These are phyloP conservation scores for Diadromus collaris DNA, from an alignment of 2,888 invertebrate species.

Conservation along the genomic window DNA sequence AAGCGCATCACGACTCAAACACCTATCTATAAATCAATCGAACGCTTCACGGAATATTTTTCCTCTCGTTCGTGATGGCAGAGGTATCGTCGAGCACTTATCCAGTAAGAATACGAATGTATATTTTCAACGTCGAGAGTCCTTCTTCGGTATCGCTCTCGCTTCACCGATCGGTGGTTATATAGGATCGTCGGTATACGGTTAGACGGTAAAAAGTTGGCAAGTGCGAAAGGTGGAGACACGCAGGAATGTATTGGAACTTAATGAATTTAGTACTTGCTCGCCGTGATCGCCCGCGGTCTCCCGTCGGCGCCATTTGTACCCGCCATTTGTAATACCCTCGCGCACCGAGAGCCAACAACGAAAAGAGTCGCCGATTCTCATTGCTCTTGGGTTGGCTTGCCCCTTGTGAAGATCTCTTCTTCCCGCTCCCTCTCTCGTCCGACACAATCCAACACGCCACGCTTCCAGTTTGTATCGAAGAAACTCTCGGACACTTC, in stretches of 20 bases:
- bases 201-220: constrained; percentile 53
- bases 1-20: constrained; percentile 19
- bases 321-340: constrained; percentile 58
- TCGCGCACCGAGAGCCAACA: constrained; percentile 12
- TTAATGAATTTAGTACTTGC: constrained; percentile 67
- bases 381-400: constrained; percentile 43
- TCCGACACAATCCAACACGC: constrained; percentile 13
- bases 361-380: constrained; percentile 24
- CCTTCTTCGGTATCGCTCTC: constrained; percentile 59
- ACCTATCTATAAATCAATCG: constrained; percentile 62
- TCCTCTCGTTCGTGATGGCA: constrained; percentile 5
- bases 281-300: constrained; percentile 37
- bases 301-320: constrained; percentile 53
- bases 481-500: constrained; percentile 27
- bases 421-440: neutral
- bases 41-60: constrained; percentile 63
- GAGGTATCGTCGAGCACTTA: neutral
- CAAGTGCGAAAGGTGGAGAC: constrained; percentile 61
- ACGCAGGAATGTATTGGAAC: constrained; percentile 66
- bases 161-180: constrained; percentile 32
- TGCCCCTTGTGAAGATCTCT: constrained; percentile 40
- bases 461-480: constrained; percentile 44
- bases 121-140: constrained; percentile 36
- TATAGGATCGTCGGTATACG: constrained; percentile 19
- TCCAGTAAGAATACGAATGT: constrained; percentile 18